Base-by-base conservation (phyloP, 2,797 vertebrate species). In the Mormyrus proboscirostris region DNA sequence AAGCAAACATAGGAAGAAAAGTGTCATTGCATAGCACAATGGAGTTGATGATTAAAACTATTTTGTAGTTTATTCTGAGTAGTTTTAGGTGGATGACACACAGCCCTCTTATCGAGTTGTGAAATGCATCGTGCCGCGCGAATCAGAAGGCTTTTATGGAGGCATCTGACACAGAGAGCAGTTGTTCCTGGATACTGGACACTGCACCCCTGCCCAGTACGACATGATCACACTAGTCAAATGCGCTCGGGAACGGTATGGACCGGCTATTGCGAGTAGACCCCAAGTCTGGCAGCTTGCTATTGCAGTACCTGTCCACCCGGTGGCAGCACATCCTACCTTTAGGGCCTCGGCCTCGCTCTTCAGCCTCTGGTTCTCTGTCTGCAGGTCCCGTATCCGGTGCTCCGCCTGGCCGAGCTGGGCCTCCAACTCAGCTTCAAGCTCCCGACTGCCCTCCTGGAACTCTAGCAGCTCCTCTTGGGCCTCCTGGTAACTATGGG, bases 401-500 rank as follows among this genome's bases (percentile, higher is more conserved):
- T 98, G 97, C 90, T 99, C 98, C 5, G 98, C 97, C 92, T 99
- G 98, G 51, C 96, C 95, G 5, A 99, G 95, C 91, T 99, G 98
- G 0, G 98, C 97, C 93, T 99, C 98, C 94, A 99, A 93, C 93
- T 99, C 98, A 0, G 98, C 98, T 94, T 99, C 98, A 92, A 99
- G 94, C 91, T 99, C 98, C 88, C 98, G 95, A 94, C 98, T 99
- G 88, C 98, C 98, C 93, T 99, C 98, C 94, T 99, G 98, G 94
- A 99, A 99, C 92, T 99, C 98, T 92, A 97, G 97, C 93, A 99
- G 96, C 93, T 99, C 98, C 92, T 99, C 98, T 89, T 97, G 98
- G 89, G 98, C 98, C 89, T 99, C 98, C 90, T 97, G 97, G 94
- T 96, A 99, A 94, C 98, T 99, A 89, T 2, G 12, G 33, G 22